These are phyloP conservation scores for Microtus ochrogaster DNA, from an alignment of 2,113 vertebrate species.

Conservation along the genomic window DNA sequence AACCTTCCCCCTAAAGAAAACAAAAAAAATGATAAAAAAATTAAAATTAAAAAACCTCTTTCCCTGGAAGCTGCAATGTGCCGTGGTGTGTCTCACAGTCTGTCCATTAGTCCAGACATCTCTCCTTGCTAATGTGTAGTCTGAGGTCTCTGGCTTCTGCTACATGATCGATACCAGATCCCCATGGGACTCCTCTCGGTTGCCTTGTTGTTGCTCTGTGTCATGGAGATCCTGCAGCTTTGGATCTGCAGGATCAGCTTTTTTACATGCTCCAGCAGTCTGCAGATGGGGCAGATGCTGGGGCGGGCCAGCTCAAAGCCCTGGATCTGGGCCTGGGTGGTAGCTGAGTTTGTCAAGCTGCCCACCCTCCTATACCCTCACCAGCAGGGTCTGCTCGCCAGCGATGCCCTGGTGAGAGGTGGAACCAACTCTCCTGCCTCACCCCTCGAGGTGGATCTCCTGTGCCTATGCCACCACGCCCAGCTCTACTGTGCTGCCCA, in stretches of 20 bases:
- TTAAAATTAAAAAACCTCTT: neutral
- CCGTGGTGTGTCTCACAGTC: neutral
- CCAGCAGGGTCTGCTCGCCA: neutral
- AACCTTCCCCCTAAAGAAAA: neutral
- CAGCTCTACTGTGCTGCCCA: neutral
- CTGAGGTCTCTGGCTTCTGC: neutral
- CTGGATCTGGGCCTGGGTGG: neutral
- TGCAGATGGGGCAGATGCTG: neutral
- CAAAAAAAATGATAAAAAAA: neutral
- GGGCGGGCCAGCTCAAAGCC: no score
- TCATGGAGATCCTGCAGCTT: neutral
- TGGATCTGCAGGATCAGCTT: no score
- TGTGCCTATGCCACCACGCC: no score
- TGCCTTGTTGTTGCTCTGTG: neutral
- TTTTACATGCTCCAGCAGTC: neutral
- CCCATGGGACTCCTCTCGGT: neutral
- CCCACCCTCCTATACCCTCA: neutral
- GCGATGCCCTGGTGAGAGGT: neutral
- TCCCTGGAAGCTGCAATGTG: neutral
- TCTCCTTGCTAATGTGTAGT: neutral
- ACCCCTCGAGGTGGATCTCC: neutral
- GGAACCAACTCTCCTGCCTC: neutral
- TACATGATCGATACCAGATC: no score
- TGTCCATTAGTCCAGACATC: neutral
- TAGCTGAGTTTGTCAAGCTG: neutral